Conservation (phyloP, 2,113 vertebrate genomes). For the Nesospiza acunhae region DNA sequence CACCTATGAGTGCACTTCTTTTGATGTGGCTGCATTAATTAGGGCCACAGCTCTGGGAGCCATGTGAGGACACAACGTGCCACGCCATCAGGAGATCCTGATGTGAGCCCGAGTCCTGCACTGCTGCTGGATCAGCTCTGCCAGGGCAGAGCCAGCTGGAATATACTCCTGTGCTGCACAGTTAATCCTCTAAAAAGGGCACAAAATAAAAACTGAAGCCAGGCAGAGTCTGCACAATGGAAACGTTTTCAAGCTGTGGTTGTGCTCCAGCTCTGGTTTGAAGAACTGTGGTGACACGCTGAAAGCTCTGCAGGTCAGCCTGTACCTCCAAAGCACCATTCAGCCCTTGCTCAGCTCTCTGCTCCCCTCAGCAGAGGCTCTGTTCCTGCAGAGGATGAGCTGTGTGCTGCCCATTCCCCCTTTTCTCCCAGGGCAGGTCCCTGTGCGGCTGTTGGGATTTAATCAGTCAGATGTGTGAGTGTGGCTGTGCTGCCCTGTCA, state of each 20-base stretch:
- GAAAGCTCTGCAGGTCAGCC: background rate
- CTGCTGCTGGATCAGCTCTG: background rate
- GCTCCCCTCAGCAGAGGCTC: background rate
- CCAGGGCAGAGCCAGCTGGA: conserved; percentile 41
- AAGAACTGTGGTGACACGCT: background rate
- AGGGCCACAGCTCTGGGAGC: background rate
- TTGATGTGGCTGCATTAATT: background rate
- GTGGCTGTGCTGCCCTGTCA: background rate
- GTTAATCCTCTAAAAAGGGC: conserved; percentile 23
- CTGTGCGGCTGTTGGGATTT: background rate
- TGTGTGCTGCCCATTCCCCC: background rate
- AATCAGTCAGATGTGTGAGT: no score
- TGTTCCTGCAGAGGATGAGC: background rate
- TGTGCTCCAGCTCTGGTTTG: background rate
- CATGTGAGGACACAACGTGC: fast-evolving
- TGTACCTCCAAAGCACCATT: fast-evolving
- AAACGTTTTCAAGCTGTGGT: background rate
- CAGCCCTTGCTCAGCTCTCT: background rate
- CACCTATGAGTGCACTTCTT: fast-evolving
- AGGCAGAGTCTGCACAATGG: background rate
- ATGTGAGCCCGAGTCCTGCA: background rate
- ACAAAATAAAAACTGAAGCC: background rate
- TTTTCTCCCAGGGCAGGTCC: fast-evolving
- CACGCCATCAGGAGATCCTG: background rate
- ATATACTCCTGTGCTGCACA: background rate